Evolutionary conservation across 2,113 vertebrate genomes (phyloP), one percentile per base, ranked within the genome.

Genomic region (Actenoides lindsayi): DNA sequence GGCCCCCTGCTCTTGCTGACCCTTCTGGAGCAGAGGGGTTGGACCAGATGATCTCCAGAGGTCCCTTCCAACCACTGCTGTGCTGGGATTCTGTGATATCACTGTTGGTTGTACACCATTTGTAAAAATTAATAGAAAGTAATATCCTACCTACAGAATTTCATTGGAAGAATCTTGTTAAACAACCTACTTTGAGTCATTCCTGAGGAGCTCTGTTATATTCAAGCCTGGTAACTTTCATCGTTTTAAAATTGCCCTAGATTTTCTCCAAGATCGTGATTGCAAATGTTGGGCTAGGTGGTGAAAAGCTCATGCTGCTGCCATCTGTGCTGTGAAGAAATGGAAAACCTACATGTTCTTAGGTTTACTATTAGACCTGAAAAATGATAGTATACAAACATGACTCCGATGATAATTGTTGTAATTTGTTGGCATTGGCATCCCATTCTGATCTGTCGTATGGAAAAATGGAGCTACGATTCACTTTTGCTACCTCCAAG

Each of bases 291-390:
- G 88, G 79, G 63, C 17, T 75, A 62, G 74, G 82, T 92, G 92
- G 59, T 90, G 88, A 93, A 92, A 92, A 86, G 74, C 92, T 91
- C 94, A 62, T 33, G 87, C 95, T 96, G 95, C 62, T 95, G 65
- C 96, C 95, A 92, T 96, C 96, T 95, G 92, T 95, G 92, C 95
- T 95, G 94, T 69, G 95, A 97, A 94, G 35, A 59, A 92, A 28
- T 54, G 81, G 63, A 87, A 96, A 97, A 57, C 48, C 82, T 90
- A 19, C 88, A 33, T 39, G 44, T 94, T 92, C 90, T 31, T 81
- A 86, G 62, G 82, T 96, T 88, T 94, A 53, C 83, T 85, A 16
- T 93, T 80, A 88, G 83, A 73, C 50, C 88, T 86, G 88, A 74
- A 30, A 65, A 48, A 81, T 16, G 69, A 51, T 6, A 24, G 39